Evolutionary conservation across 2,888 invertebrate genomes (phyloP).

Genomic region (Pristionchus mayeri): DNA sequence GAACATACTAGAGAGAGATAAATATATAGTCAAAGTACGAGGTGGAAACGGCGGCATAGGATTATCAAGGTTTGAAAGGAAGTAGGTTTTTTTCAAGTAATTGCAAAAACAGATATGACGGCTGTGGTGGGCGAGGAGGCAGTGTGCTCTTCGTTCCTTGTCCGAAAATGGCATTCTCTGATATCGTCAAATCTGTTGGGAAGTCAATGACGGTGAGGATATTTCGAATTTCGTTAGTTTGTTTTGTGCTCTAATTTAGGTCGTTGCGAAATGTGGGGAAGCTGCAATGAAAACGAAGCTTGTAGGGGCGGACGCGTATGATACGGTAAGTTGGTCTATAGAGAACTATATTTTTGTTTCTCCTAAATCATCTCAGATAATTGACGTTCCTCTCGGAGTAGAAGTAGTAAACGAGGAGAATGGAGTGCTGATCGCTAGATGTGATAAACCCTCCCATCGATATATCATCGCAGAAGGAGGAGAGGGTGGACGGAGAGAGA

Average conservation of each 20-base stretch:
- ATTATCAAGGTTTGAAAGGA: neutral
- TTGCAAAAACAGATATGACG: conserved; percentile 66
- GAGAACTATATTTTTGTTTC: no score
- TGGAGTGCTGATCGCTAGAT: conserved; percentile 64
- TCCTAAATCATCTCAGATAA: neutral
- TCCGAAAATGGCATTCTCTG: conserved; percentile 61
- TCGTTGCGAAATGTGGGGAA: neutral
- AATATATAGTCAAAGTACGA: neutral
- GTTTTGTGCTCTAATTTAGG: neutral
- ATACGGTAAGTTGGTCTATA: conserved; percentile 47
- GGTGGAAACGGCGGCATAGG: conserved; percentile 43
- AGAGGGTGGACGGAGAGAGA: conserved; percentile 62
- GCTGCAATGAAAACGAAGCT: conserved; percentile 53
- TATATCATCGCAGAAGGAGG: conserved; percentile 71
- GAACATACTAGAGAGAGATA: conserved; percentile 33
- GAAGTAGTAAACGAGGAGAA: conserved; percentile 67
- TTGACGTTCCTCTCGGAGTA: conserved; percentile 70
- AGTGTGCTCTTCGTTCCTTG: conserved; percentile 63
- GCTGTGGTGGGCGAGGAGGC: conserved; percentile 72
- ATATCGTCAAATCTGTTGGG: conserved; percentile 59
- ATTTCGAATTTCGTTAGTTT: neutral
- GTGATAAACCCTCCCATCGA: conserved; percentile 56
- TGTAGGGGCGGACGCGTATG: conserved; percentile 53
- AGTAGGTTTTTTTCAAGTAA: neutral
- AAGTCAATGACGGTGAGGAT: conserved; percentile 38